Evolutionary conservation across 2,888 invertebrate genomes (phyloP).

Genomic region (Perithous albicinctus): DNA sequence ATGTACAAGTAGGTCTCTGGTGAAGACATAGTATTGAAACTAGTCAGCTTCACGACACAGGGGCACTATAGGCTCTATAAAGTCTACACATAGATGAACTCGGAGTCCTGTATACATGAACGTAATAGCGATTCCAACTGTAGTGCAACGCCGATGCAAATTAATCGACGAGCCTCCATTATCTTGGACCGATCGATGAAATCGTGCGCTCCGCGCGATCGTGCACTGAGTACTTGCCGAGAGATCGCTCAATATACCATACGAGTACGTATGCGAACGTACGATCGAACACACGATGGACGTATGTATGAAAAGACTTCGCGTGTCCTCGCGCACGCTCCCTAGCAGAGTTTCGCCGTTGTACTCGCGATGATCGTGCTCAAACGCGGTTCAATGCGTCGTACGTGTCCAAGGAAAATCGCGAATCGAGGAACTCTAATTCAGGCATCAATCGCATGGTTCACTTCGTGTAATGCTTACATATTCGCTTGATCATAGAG

Average conservation of each 20-base stretch:
- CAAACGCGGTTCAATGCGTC: conserved; percentile 28
- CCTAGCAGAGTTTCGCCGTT: conserved; percentile 30
- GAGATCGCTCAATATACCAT: conserved; percentile 60
- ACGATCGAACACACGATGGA: conserved; percentile 26
- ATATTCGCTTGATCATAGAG: not conserved
- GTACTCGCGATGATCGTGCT: not conserved
- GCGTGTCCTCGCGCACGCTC: conserved; percentile 57
- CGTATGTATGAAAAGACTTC: conserved; percentile 22
- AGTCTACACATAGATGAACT: not conserved
- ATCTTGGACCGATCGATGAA: conserved; percentile 65
- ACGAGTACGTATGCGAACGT: conserved; percentile 12
- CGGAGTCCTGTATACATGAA: not conserved
- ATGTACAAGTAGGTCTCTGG: not conserved
- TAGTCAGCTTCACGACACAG: conserved; percentile 44
- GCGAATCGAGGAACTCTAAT: conserved; percentile 11
- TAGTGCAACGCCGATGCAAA: conserved; percentile 74
- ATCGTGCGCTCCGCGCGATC: conserved; percentile 47
- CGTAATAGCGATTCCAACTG: conserved; percentile 72
- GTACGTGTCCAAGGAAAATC: conserved; percentile 56
- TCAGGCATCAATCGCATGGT: not conserved
- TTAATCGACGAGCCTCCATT: conserved; percentile 77
- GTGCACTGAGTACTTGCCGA: not conserved
- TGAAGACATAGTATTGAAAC: conserved; percentile 24
- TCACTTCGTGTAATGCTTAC: not conserved
- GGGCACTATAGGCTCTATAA: not conserved